phyloP scores from a whole-genome alignment of 2,888 invertebrate species.

The Lapara coniferarum region DNA sequence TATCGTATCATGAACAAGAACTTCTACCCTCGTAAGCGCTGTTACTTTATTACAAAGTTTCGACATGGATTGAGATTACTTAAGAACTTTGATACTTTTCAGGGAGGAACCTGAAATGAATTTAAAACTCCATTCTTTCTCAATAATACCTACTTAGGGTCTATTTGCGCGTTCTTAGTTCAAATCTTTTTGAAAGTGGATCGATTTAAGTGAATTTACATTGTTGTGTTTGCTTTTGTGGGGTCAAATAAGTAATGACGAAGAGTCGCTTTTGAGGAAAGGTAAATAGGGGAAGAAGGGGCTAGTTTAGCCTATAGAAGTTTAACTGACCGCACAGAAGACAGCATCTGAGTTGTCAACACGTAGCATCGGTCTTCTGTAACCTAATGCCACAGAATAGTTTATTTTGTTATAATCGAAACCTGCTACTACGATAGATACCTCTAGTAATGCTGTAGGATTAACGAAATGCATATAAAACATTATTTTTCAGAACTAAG shows the following conservation, averaged over 20 bases:
- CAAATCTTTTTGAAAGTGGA: background rate
- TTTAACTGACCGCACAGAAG: no score
- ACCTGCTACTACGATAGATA: no score
- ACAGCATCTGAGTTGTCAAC: no score
- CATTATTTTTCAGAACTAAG: no score
- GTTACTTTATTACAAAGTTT: conserved; percentile 67
- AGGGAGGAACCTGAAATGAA: conserved; percentile 50
- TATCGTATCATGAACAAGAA: conserved; percentile 50
- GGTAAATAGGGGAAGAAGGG: no score
- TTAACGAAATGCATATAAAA: no score
- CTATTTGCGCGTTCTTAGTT: conserved; percentile 17
- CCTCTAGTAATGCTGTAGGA: no score
- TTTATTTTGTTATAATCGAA: no score
- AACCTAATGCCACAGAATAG: no score
- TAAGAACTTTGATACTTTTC: conserved; percentile 58
- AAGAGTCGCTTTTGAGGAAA: background rate
- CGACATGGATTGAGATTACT: conserved; percentile 64
- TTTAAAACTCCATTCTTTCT: conserved; percentile 46
- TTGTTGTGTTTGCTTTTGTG: background rate
- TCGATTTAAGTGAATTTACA: background rate
- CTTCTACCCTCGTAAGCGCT: conserved; percentile 47
- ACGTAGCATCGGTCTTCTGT: no score
- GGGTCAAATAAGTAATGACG: background rate
- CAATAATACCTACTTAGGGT: conserved; percentile 25
- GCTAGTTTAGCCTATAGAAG: no score